Base-by-base conservation (phyloP, 2,797 vertebrate species). In the Calcarius lapponicus region DNA sequence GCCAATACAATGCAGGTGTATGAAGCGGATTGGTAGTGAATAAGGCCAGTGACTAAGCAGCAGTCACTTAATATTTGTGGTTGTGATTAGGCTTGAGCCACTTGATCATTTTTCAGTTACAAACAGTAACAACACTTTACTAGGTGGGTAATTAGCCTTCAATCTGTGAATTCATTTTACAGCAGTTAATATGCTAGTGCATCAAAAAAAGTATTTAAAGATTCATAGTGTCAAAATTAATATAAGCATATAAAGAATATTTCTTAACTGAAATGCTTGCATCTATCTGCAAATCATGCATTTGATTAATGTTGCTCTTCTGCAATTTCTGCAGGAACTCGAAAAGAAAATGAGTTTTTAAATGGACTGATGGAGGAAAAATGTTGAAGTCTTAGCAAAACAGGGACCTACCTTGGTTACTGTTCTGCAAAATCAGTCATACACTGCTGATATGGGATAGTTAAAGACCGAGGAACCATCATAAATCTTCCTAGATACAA, bases 401-500 rank as follows among this genome's bases (percentile, higher is more conserved):
- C 15, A 89, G 80, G 51, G 45, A 69, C 60, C n/a, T n/a, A 80
- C 18, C 10, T 96, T 92, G 24, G 31, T 92, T 61, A 8, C 64
- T 92, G 2, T 62, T 92, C 65, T 91, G 54, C 53, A 73, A 75
- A 87, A 86, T 95, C 79, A 87, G 74, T 81, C 70, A 84, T 70
- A 54, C 5, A 3, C 25, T 92, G 66, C 47, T 91, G 51, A 78
- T 94, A 81, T 3, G 62, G 28, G 17, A 42, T 81, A 73, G 62
- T 83, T 95, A 89, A 93, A 90, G 48, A 51, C 3, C 76, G 42
- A 94, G 48, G 64, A 88, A 43, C 10, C 6, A 2, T 90, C 75
- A 86, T 91, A 96, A 96, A 94, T 92, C 81, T 95, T 92, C 74
- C 31, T 36, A 17, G 32, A 42, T 66, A 17, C 18, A 54, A 36